phyloP scores from a whole-genome alignment of 2,888 invertebrate genomes.

The Vannuccia rotundouncinata region DNA sequence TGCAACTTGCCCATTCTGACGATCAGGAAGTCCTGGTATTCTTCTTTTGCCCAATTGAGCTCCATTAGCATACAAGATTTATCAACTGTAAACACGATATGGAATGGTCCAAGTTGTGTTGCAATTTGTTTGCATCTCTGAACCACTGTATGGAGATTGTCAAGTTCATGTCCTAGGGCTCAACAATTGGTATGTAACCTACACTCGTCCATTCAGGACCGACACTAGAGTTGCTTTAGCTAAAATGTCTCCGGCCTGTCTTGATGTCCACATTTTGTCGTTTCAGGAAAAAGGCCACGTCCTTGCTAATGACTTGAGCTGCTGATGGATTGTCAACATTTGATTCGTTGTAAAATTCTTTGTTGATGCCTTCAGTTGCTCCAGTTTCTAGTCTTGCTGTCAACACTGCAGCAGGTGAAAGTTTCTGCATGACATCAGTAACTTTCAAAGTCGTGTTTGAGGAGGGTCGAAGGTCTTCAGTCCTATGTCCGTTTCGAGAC shows the following conservation, averaged over 20 bases:
- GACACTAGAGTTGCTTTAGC: background rate
- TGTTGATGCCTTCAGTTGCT: constrained; percentile 16
- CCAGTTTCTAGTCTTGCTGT: background rate
- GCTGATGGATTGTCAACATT: constrained; percentile 9
- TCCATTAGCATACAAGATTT: constrained; percentile 38
- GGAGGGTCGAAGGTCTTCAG: background rate
- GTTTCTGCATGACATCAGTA: background rate
- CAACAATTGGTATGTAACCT: constrained; percentile 9
- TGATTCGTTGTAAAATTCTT: constrained; percentile 1
- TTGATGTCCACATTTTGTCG: constrained; percentile 5
- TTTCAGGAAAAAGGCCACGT: constrained; percentile 4
- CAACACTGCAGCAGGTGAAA: background rate
- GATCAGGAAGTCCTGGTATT: constrained; percentile 30
- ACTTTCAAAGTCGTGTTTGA: background rate
- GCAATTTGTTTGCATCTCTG: constrained; percentile 31
- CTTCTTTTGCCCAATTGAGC: constrained; percentile 34
- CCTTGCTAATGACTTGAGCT: background rate
- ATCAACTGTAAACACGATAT: constrained; percentile 36
- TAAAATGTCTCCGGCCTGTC: constrained; percentile 4
- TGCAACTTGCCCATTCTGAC: constrained; percentile 34
- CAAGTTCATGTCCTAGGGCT: constrained; percentile 31
- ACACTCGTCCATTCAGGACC: constrained; percentile 5
- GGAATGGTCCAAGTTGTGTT: background rate
- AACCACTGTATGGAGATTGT: constrained; percentile 30
- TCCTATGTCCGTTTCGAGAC: background rate